Conservation (phyloP, 2,113 vertebrate species). For the Melierax canorus region DNA sequence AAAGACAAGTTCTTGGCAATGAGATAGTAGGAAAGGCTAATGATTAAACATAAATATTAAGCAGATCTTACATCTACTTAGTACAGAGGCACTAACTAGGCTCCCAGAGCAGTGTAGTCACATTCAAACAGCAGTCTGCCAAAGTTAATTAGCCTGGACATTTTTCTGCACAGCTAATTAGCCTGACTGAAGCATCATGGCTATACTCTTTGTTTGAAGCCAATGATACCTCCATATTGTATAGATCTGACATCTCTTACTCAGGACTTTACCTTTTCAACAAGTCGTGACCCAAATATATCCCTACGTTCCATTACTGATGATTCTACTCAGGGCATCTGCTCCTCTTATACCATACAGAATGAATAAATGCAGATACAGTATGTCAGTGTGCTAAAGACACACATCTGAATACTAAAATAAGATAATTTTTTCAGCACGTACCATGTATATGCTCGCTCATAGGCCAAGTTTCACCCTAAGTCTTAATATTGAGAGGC, state of each 20-base stretch:
- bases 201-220: background rate
- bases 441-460: fast-evolving
- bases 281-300: background rate
- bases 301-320: background rate
- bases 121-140: background rate
- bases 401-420: background rate
- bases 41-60: constrained; percentile 7
- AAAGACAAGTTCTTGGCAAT: background rate
- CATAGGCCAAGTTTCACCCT: background rate
- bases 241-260: background rate
- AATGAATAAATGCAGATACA: background rate
- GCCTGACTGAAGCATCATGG: background rate
- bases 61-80: background rate
- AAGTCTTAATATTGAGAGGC: background rate
- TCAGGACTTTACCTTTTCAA: background rate
- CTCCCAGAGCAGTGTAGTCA: background rate
- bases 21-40: background rate
- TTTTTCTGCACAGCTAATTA: background rate
- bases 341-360: background rate
- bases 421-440: background rate
- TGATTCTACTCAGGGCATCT: background rate
- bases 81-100: background rate
- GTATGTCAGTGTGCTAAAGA: background rate
- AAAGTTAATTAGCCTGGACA: background rate
- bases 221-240: background rate